Percentiles rank a stretch among this genome's conserved stretches.
phyloP scores from a whole-genome alignment of 2,797 vertebrate species.

The Epinephelus awoara region DNA sequence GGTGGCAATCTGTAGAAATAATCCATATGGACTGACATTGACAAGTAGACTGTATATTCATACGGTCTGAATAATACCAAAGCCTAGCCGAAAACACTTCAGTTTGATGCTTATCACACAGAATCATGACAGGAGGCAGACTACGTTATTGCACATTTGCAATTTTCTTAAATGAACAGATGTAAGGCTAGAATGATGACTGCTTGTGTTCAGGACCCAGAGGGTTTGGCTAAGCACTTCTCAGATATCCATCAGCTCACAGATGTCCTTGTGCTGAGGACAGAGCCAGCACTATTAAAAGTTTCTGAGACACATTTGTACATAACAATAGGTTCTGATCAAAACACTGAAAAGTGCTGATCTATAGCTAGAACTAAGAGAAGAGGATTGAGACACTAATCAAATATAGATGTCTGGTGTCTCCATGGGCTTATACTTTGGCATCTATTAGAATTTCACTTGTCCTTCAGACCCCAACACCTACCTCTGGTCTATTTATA shows the following conservation, averaged over 20 bases:
- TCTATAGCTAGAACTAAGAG: neutral
- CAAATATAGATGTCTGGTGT: slow-evolving; percentile 48
- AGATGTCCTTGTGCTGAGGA: slow-evolving; percentile 64
- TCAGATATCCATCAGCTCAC: slow-evolving; percentile 66
- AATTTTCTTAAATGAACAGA: slow-evolving; percentile 63
- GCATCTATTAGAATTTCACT: slow-evolving; percentile 75
- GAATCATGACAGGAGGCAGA: slow-evolving; percentile 35
- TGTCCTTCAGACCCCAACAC: slow-evolving; percentile 66
- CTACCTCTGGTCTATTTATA: slow-evolving; percentile 75
- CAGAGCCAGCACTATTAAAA: slow-evolving; percentile 34
- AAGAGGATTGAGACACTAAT: slow-evolving; percentile 19
- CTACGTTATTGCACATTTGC: slow-evolving; percentile 48
- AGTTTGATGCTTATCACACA: slow-evolving; percentile 29
- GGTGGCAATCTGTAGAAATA: neutral
- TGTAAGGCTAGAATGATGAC: slow-evolving; percentile 56
- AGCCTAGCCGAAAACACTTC: neutral
- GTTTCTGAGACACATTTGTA: slow-evolving; percentile 34
- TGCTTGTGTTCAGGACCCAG: slow-evolving; percentile 50
- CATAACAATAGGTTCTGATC: slow-evolving; percentile 17
- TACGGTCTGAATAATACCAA: neutral
- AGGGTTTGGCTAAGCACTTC: slow-evolving; percentile 69
- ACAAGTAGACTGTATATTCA: neutral
- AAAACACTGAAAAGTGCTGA: slow-evolving; percentile 9
- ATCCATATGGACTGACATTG: neutral
- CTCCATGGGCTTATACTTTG: slow-evolving; percentile 68